Percentiles rank a stretch among this genome's conserved stretches.
Evolutionary conservation across 2,797 vertebrate species (phyloP).

Genomic region (Argya squamiceps): DNA sequence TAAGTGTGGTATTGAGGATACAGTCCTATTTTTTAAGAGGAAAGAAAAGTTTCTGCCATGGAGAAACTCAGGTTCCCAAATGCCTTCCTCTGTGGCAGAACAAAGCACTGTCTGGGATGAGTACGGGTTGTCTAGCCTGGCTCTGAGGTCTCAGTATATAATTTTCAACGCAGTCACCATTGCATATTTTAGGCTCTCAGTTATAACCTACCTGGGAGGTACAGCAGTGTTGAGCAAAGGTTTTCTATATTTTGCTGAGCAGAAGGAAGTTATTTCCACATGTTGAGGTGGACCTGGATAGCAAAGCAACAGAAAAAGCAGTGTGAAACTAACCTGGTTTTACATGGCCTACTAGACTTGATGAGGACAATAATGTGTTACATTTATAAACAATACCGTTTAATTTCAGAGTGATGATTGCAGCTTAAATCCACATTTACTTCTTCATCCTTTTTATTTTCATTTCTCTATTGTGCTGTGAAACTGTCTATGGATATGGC

Average conservation of each 20-base stretch:
- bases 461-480: conserved; percentile 80
- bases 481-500: conserved; percentile 80
- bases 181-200: neutral
- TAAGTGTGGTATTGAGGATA: neutral
- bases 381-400: conserved; percentile 56
- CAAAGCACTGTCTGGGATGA: neutral
- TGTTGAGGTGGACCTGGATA: conserved; percentile 8
- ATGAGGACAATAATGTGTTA: conserved; percentile 65
- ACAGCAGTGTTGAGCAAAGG: neutral
- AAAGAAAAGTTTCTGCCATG: neutral
- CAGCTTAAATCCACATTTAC: conserved; percentile 74
- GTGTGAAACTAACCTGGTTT: conserved; percentile 83
- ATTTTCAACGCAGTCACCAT: neutral
- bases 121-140: neutral
- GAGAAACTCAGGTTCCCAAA: neutral
- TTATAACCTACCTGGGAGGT: neutral
- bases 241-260: conserved; percentile 36
- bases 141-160: neutral
- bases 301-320: conserved; percentile 57
- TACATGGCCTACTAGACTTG: conserved; percentile 80
- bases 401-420: conserved; percentile 70
- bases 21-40: neutral
- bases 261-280: neutral
- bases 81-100: neutral
- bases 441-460: conserved; percentile 77